Conservation (phyloP, 1,140 invertebrate species). For the Akabosia matsudoensis region DNA sequence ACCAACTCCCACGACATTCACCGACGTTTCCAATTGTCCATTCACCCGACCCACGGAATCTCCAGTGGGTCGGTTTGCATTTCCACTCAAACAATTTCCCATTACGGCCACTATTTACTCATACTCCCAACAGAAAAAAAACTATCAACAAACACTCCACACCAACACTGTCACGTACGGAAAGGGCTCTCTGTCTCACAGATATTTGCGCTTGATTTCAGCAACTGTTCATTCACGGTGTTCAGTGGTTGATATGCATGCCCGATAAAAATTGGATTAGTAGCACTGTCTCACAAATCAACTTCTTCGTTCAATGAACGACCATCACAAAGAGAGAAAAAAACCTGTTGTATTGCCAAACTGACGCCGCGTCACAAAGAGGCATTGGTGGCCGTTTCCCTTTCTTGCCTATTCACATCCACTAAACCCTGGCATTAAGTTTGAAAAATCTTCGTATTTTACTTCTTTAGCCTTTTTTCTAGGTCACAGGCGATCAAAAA, state of each 20-base stretch:
- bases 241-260: too few species aligned
- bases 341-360: neutral
- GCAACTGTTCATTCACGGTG: neutral
- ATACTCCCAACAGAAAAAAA: neutral
- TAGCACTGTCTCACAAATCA: neutral
- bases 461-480: neutral
- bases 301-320: neutral
- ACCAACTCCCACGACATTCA: constrained; percentile 24
- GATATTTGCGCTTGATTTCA: neutral
- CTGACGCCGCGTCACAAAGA: neutral
- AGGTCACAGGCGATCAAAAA: neutral
- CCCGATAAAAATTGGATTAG: neutral
- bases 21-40: constrained; percentile 33
- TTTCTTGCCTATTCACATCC: too few species aligned
- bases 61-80: constrained; percentile 30
- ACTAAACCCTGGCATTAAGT: too few species aligned
- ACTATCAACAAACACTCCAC: neutral
- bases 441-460: too few species aligned
- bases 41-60: neutral
- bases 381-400: too few species aligned
- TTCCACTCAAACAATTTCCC: constrained; percentile 44
- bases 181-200: neutral
- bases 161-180: neutral
- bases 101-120: constrained; percentile 10
- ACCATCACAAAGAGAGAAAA: neutral